phyloP scores from a whole-genome alignment of 1,140 invertebrate genomes.

The Hydropsyche tenuis region DNA sequence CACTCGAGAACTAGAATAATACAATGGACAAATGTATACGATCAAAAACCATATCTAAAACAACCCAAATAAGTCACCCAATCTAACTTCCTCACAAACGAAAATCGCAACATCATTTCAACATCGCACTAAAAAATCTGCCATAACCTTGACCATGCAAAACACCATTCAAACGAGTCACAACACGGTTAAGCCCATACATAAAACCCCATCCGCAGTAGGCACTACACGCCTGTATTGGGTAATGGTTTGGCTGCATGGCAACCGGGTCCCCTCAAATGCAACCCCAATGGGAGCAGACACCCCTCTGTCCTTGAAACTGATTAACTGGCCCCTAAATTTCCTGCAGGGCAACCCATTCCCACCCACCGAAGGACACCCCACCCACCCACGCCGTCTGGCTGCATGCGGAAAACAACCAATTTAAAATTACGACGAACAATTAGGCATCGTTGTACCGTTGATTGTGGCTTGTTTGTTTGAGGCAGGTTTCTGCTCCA shows the following conservation, averaged over 20 bases:
- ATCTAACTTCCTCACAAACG: too few species aligned
- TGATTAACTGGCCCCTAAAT: conserved; percentile 46
- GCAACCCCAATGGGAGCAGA: conserved; percentile 27
- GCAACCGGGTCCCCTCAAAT: conserved; percentile 32
- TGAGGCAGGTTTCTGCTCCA: too few species aligned
- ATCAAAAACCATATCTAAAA: too few species aligned
- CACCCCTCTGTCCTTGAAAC: conserved; percentile 50
- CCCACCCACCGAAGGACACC: background rate
- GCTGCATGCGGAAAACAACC: conserved; percentile 30
- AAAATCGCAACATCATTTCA: too few species aligned
- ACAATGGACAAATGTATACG: too few species aligned
- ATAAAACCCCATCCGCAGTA: background rate
- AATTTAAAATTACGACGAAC: conserved; percentile 41
- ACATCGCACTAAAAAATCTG: too few species aligned
- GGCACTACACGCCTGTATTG: background rate
- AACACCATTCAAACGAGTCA: too few species aligned
- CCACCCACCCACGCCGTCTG: background rate
- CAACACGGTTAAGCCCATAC: background rate
- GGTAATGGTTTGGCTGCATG: conserved; percentile 40
- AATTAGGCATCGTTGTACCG: conserved; percentile 28
- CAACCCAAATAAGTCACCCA: too few species aligned
- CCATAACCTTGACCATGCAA: too few species aligned
- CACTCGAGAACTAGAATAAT: too few species aligned
- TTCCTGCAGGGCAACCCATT: conserved; percentile 9
- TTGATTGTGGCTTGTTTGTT: conserved; percentile 19